Conservation (phyloP, 1,140 invertebrate species). For the Hyles euphorbiae region DNA sequence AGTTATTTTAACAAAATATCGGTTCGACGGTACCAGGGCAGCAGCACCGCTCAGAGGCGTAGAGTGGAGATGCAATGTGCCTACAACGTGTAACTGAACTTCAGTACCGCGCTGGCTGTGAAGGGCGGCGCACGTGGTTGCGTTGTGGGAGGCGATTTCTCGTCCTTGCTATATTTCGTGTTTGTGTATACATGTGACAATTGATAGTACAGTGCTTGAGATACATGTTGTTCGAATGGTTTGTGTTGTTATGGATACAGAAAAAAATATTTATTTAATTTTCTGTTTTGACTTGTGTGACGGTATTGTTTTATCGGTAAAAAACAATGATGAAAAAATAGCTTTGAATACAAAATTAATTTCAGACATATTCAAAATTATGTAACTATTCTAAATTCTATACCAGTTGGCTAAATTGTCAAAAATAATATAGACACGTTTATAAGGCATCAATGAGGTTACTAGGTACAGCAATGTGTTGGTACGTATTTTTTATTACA, state of each 20-base stretch:
- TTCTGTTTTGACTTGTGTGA: no score
- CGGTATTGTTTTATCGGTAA: no score
- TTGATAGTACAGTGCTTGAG: conserved; percentile 9
- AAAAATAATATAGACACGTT: no score
- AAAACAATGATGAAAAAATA: no score
- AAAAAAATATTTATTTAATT: neutral
- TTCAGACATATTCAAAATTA: no score
- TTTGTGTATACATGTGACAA: conserved; percentile 37
- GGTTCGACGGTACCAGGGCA: conserved; percentile 45
- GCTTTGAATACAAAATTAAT: no score
- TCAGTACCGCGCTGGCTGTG: conserved; percentile 48
- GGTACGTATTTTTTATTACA: no score
- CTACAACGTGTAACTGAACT: conserved; percentile 6
- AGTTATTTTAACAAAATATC: conserved; percentile 34
- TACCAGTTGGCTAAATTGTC: no score
- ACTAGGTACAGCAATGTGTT: no score
- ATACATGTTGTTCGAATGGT: conserved; percentile 15
- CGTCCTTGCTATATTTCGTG: conserved; percentile 33
- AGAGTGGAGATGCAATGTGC: conserved; percentile 20
- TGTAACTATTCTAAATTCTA: no score
- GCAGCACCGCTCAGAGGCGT: conserved; percentile 30
- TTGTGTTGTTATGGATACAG: conserved; percentile 1
- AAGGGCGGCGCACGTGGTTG: conserved; percentile 37
- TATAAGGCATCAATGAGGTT: no score
- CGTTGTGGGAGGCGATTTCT: conserved; percentile 1